Evolutionary conservation across 2,888 invertebrate genomes (phyloP), one percentile per base, ranked within the genome.

Genomic region (Poecilus cupreus): DNA sequence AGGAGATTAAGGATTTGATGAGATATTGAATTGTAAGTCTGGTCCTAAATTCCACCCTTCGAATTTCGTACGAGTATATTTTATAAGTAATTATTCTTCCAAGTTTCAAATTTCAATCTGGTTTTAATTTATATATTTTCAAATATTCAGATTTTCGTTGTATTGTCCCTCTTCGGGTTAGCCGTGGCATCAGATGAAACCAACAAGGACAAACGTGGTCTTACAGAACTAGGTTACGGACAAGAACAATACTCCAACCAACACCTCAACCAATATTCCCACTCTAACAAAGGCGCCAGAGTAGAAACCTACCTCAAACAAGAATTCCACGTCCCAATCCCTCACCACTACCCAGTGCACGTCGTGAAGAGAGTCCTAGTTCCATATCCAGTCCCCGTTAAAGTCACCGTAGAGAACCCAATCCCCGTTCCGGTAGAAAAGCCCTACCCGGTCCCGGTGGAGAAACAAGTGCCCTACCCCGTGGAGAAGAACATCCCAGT

Each of bases 401-500:
- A 85, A 75, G 86, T 88, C 51, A 88, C 88, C 24, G 85, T 88
- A 32, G 18, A 82, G 4, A 46, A 79, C 1, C 79, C 79, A 22
- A 18, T 22, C 11, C 46, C 79, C 0, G 51, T 70, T 11, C 86
- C 89, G 0, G 90, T 90, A 0, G 49, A 46, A n/a, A 79, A 79
- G 16, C 90, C 90, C 0, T 90, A 90, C 49, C 88, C 88, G 1
- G 87, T 88, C 0, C 85, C 87, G 0, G 86, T 87, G 1, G 86
- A 87, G 51, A 84, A 87, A 54, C 86, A 86, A 0, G 90, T 90
- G 6, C 87, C 90, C 0, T 89, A 90, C 0, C 88, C 89, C 5
- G 79, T 79, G n/a, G 16, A 51, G 13, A 70, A 79, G 51, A 46
- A 79, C 20, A 70, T 79, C 37, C 79, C 79, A 1, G 89, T 89